Evolutionary conservation across 2,888 invertebrate species (phyloP).

Genomic region (Dexiosoma caninum): DNA sequence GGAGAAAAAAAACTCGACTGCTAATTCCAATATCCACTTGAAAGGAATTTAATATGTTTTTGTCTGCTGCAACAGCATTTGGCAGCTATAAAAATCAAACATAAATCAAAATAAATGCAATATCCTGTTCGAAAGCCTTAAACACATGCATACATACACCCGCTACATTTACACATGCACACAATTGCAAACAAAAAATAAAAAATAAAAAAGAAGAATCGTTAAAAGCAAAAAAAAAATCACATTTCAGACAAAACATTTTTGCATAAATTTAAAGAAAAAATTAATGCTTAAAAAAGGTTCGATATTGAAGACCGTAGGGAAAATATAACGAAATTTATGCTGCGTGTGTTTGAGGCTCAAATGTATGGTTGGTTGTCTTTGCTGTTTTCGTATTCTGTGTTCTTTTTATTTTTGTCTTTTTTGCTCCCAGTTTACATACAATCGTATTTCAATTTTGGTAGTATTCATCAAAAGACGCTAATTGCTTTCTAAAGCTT

Average conservation of each 20-base stretch:
- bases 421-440: conserved; percentile 21
- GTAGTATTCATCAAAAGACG: conserved; percentile 58
- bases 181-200: neutral
- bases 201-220: neutral
- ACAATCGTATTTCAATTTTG: conserved; percentile 30
- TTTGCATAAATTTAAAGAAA: conserved; percentile 51
- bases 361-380: conserved; percentile 11
- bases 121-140: conserved; percentile 48
- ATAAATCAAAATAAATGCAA: conserved; percentile 62
- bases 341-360: conserved; percentile 53
- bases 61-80: conserved; percentile 48
- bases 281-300: conserved; percentile 2
- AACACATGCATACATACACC: neutral
- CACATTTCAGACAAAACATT: conserved; percentile 46
- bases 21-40: conserved; percentile 32
- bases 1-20: neutral
- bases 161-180: neutral
- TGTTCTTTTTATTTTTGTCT: neutral
- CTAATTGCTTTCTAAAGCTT: conserved; percentile 63
- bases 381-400: neutral
- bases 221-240: neutral
- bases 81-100: conserved; percentile 58
- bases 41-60: conserved; percentile 44
- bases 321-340: conserved; percentile 26
- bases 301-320: neutral